phyloP scores from a whole-genome alignment of 1,140 invertebrate genomes.

The Cherax quadricarinatus region DNA sequence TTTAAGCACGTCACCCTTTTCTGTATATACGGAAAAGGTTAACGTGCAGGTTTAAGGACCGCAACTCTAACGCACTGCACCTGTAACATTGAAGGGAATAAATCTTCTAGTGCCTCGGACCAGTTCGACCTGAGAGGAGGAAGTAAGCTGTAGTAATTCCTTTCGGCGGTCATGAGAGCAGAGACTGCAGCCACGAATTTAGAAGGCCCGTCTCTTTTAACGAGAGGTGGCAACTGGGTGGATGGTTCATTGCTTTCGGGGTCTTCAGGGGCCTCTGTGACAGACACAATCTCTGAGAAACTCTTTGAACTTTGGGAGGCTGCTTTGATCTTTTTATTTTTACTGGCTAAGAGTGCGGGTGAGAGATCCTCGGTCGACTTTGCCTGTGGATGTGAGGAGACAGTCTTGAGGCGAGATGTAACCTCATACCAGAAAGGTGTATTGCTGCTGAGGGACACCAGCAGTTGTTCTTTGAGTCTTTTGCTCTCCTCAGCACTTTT shows the following conservation, averaged over 20 bases:
- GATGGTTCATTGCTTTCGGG: neutral
- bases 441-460: conserved; percentile 51
- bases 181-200: conserved; percentile 35
- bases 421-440: conserved; percentile 65
- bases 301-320: conserved; percentile 6
- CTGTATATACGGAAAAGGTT: too few species aligned
- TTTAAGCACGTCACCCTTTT: too few species aligned
- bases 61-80: neutral
- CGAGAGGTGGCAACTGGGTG: neutral
- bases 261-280: neutral
- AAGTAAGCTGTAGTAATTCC: conserved; percentile 57
- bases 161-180: conserved; percentile 33
- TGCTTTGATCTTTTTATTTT: conserved; percentile 27
- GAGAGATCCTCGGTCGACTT: conserved; percentile 11
- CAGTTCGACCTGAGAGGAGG: conserved; percentile 44
- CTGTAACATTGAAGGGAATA: conserved; percentile 36
- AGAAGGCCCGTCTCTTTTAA: neutral
- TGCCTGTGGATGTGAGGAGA: neutral
- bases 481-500: conserved; percentile 15
- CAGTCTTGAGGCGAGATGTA: conserved; percentile 29
- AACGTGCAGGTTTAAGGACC: too few species aligned
- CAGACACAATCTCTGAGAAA: neutral
- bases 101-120: conserved; percentile 18
- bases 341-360: neutral
- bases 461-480: conserved; percentile 22